Evolutionary conservation across 2,888 invertebrate genomes (phyloP).

Genomic region (Masnerella sp.): DNA sequence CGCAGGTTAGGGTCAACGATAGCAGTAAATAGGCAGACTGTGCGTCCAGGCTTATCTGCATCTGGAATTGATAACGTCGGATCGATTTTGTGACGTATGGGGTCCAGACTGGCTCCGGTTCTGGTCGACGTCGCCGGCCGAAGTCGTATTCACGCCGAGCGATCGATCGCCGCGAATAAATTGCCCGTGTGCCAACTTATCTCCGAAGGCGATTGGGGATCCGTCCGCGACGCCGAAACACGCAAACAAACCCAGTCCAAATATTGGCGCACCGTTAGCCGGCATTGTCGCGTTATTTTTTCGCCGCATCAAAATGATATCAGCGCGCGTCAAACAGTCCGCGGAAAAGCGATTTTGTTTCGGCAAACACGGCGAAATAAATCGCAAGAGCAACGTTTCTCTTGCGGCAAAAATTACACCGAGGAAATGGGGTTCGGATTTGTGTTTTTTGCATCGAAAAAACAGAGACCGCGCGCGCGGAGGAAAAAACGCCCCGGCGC

Average conservation of each 20-base stretch:
- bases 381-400: conserved; percentile 4
- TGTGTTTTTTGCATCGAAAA: conserved; percentile 5
- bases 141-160: conserved; percentile 60
- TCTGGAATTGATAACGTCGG: conserved; percentile 69
- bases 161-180: conserved; percentile 63
- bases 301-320: conserved; percentile 17
- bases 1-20: conserved; percentile 55
- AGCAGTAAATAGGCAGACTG: conserved; percentile 55
- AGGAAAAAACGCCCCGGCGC: conserved; percentile 11
- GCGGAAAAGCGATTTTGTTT: conserved; percentile 24
- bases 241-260: conserved; percentile 32
- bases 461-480: neutral
- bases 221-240: conserved; percentile 12
- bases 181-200: conserved; percentile 59
- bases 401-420: neutral
- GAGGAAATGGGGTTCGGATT: conserved; percentile 1
- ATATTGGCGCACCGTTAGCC: conserved; percentile 32
- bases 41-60: conserved; percentile 68
- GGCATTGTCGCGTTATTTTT: conserved; percentile 24
- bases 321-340: conserved; percentile 3
- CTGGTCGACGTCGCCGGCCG: conserved; percentile 50
- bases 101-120: conserved; percentile 51
- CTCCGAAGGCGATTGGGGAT: conserved; percentile 50
- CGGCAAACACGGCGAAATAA: conserved; percentile 32
- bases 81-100: conserved; percentile 67